Base-by-base conservation (phyloP, 1,140 invertebrate genomes). In the Sarcophaga bullata region DNA sequence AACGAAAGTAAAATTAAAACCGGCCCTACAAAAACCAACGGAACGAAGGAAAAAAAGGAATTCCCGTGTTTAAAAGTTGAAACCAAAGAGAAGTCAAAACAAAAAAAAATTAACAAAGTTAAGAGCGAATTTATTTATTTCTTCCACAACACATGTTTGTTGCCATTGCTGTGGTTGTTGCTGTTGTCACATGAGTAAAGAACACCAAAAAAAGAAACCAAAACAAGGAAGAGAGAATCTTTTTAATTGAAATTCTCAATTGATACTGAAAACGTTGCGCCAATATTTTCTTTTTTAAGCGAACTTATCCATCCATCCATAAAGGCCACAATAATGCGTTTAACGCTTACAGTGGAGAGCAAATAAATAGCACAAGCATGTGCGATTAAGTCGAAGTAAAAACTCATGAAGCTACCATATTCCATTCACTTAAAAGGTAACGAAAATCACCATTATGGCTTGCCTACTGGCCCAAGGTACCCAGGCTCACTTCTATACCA, bases 1-100 rank as follows among this genome's bases (percentile, higher is more conserved):
- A 52, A 78, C 75, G 75, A 78, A 78, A 78, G 75, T 49, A 78
- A 78, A 78, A 78, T 78, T 50, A 48, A 50, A 78, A 78, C 49
- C 17, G 19, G 48, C n/a, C 75, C 75, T 52, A n/a, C 47, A 49
- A 50, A 15, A 46, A 68, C 19, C 17, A 68, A 19, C 13, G 54
- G 9, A 68, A 68, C 10, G n/a, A 19, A 68, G 13, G 15, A 58
- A 58, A 58, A 58, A 58, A 37, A 37, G 25, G 25, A 37, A 37
- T 37, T 37, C 25, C 25, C 25, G 25, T 37, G 25, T 58, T 58
- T 58, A 11, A 58, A 58, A 58, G 6, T n/a, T n/a, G 7, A 15
- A n/a, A 1, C 25, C n/a, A 72, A 62, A 10, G 19, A 62, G 6
- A 62, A 17, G 15, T n/a, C 15, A 62, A 62, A 62, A 62, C 58